Evolutionary conservation across 1,140 invertebrate species (phyloP).

Genomic region (Leptonema lineaticorne): DNA sequence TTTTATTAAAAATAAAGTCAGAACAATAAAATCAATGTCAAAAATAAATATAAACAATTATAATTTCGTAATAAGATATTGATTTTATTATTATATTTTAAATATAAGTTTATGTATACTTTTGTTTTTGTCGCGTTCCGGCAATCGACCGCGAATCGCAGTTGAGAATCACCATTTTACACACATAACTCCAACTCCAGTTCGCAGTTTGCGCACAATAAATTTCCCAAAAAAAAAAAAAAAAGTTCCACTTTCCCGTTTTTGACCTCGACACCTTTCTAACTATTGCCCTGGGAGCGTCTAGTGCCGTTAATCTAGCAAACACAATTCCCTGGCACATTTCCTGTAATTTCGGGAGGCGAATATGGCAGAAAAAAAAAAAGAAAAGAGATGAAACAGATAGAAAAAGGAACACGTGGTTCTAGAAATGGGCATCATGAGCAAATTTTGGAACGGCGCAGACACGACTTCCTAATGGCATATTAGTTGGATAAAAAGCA

Average conservation of each 20-base stretch:
- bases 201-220: background rate
- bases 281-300: background rate
- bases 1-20: too few species aligned
- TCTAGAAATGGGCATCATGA: background rate
- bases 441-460: background rate
- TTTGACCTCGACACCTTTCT: background rate
- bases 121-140: too few species aligned
- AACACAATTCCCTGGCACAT: background rate
- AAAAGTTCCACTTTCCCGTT: background rate
- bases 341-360: too few species aligned
- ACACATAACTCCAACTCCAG: too few species aligned
- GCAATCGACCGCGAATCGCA: too few species aligned
- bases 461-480: background rate
- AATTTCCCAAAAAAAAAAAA: background rate
- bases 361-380: too few species aligned
- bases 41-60: too few species aligned
- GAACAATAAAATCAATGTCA: too few species aligned
- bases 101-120: too few species aligned
- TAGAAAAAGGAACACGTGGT: background rate
- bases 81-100: too few species aligned
- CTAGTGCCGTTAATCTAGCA: background rate
- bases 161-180: too few species aligned
- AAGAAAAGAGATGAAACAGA: background rate
- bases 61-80: too few species aligned
- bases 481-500: background rate